Conservation (phyloP, 2,888 invertebrate species). For the Drosophila mettleri region DNA sequence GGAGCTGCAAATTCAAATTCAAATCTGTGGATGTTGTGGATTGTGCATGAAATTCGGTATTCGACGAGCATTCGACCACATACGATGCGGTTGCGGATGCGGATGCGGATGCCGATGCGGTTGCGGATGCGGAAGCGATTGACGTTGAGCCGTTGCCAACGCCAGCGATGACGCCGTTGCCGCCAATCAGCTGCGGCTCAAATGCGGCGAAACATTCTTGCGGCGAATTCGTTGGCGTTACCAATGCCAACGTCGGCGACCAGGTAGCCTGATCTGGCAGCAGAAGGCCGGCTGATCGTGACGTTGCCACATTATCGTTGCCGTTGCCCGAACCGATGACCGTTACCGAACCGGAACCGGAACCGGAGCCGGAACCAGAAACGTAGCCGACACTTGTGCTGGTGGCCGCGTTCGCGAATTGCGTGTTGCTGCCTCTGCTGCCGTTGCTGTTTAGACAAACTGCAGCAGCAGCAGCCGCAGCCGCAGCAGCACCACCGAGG, state of each 20-base stretch:
- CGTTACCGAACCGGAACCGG: conserved; percentile 15
- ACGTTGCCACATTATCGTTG: conserved; percentile 21
- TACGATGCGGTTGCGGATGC: conserved; percentile 56
- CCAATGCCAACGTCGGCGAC: conserved; percentile 75
- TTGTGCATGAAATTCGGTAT: conserved; percentile 69
- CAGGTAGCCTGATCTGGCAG: conserved; percentile 42
- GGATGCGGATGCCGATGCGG: conserved; percentile 33
- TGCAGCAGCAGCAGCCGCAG: conserved; percentile 21
- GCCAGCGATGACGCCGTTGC: conserved; percentile 63
- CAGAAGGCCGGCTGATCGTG: conserved; percentile 6
- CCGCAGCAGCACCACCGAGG: conserved; percentile 42
- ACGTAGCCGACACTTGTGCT: neutral
- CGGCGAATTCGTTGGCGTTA: conserved; percentile 78
- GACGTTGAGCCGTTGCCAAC: conserved; percentile 66
- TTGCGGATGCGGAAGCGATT: conserved; percentile 23
- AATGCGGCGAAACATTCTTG: conserved; percentile 63
- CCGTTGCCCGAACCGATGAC: conserved; percentile 25
- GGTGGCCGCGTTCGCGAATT: conserved; percentile 6
- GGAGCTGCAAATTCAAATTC: conserved; percentile 79
- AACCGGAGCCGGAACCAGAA: neutral
- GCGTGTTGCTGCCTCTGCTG: conserved; percentile 2
- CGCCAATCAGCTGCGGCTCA: conserved; percentile 43
- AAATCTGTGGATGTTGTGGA: conserved; percentile 76
- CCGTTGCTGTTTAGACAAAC: conserved; percentile 13
- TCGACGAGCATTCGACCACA: conserved; percentile 71